Base-by-base conservation (phyloP, 2,113 vertebrate genomes). In the Atherinomorus stipes region DNA sequence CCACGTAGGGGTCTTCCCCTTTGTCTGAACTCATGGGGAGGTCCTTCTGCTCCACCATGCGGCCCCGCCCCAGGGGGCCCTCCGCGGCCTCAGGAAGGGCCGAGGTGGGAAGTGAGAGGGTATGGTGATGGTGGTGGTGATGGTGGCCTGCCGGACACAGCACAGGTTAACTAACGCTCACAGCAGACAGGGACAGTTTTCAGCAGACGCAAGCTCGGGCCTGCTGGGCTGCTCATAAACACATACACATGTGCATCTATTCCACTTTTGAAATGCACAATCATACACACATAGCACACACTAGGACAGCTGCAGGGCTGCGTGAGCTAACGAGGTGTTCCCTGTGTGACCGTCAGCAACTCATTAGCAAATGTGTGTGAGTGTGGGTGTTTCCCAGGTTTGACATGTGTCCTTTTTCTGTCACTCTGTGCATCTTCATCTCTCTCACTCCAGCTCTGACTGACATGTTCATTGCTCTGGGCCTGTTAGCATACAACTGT, bases 1-100 rank as follows among this genome's bases (percentile, higher is more conserved):
- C 96, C 91, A 96, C 93, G 93, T 96, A 96, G 86, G 96, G 95
- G 88, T 99, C 96, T 92, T 99, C 96, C 92, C 94, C 96, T 93
- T 95, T 96, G 95, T 96, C 98, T 78, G 94, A 94, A 91, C 95
- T 94, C 87, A 92, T 92, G 78, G 95, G 94, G 47, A 90, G 91
- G 74, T 98, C 95, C 93, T 96, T 97, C 93, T 95, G 95, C 92
- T 98, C 94, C 91, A 95, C 93, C 94, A 96, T 94, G 86, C 94
- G 95, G 92, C 94, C 96, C 93, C 95, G 95, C 91, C 93, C 93
- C 93, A 96, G 95, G 90, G 94, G 95, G 85, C 95, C 95, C 86
- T 84, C 95, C 58, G 87, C 89, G 10, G 89, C 89, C 86, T 91
- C 87, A 61, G 97, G 95, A 75, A 95, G 93, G 69, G 95, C 95